Evolutionary conservation across 2,113 vertebrate species (phyloP), one percentile per base, ranked within the genome.

Genomic region (Sula dactylatra): DNA sequence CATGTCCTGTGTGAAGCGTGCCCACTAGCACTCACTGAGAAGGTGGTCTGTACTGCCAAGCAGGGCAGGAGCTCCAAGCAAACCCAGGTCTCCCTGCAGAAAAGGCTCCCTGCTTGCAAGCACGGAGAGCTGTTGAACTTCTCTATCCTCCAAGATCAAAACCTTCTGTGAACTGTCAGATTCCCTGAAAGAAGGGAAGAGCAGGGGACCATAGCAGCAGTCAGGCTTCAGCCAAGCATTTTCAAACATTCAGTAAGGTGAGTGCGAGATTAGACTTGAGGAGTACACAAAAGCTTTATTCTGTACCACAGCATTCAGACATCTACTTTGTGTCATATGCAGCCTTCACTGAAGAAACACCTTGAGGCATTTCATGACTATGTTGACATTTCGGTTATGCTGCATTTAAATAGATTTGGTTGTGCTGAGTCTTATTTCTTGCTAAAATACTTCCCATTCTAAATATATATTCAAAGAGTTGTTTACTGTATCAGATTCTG

Each of bases 331-430:
- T 92, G 86, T 91, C 83, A 81, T 10, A 91, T 16, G 45, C 83
- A 92, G 83, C 72, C 77, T 87, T 72, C 77, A 69, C 65, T 3
- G n/a, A 65, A 89, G 69, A 94, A 94, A 91, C 62, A 94, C 96
- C 93, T 92, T 61, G 65, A 94, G 91, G 86, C 81, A 66, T 47
- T 94, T 87, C 83, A 69, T 8, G 56, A 82, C 81, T 89, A 26
- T 16, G 91, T 58, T 95, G 89, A 97, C 93, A 87, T 87, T 95
- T 96, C 89, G 94, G 73, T 97, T 94, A 96, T 22, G 45, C 54
- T 85, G 83, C 62, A 95, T 94, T 97, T 94, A 95, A 93, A 95
- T 54, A 91, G 81, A 76, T 76, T 73, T 76, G 65, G 61, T 94
- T 72, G 86, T 80, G 78, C 88, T 72, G 78, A 91, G 80, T 17